These are phyloP conservation scores for Nannoperca australis DNA, from an alignment of 2,797 vertebrate species.

Conservation along the genomic window DNA sequence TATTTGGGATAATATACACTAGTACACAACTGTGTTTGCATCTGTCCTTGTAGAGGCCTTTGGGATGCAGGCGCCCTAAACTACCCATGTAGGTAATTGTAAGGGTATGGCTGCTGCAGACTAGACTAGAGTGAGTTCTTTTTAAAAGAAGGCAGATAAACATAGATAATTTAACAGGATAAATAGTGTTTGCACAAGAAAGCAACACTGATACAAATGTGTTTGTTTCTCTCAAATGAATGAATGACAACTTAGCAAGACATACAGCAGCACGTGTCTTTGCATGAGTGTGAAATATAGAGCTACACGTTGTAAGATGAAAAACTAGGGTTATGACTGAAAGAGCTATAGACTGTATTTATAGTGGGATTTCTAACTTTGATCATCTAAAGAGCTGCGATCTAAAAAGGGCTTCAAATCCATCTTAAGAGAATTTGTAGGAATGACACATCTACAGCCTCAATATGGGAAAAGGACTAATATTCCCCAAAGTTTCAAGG, in stretches of 20 bases:
- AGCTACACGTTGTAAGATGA: slow-evolving; percentile 5
- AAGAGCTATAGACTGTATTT: slow-evolving; percentile 19
- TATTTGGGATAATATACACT: slow-evolving; percentile 24
- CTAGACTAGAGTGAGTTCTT: neutral
- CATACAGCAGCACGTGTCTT: slow-evolving; percentile 10
- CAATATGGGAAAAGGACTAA: slow-evolving; percentile 25
- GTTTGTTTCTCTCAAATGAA: no score
- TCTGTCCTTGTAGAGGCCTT: slow-evolving; percentile 41
- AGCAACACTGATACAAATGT: neutral
- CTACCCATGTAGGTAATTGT: neutral
- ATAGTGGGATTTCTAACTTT: slow-evolving; percentile 36
- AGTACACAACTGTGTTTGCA: neutral
- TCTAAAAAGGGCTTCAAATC: slow-evolving; percentile 27
- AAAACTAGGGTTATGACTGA: slow-evolving; percentile 10
- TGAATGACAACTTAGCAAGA: neutral
- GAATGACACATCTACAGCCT: slow-evolving; percentile 42
- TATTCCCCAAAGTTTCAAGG: slow-evolving; percentile 42
- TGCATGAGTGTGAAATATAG: slow-evolving; percentile 1
- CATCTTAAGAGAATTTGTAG: slow-evolving; percentile 30
- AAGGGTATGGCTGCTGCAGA: slow-evolving; percentile 1
- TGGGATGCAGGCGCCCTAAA: neutral
- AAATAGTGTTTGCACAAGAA: neutral
- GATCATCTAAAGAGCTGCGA: slow-evolving; percentile 50
- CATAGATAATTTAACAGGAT: neutral
- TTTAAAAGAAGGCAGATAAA: slow-evolving; percentile 12